These are phyloP conservation scores for Dioctria rufipes DNA, from an alignment of 2,888 invertebrate species.

Conservation along the genomic window DNA sequence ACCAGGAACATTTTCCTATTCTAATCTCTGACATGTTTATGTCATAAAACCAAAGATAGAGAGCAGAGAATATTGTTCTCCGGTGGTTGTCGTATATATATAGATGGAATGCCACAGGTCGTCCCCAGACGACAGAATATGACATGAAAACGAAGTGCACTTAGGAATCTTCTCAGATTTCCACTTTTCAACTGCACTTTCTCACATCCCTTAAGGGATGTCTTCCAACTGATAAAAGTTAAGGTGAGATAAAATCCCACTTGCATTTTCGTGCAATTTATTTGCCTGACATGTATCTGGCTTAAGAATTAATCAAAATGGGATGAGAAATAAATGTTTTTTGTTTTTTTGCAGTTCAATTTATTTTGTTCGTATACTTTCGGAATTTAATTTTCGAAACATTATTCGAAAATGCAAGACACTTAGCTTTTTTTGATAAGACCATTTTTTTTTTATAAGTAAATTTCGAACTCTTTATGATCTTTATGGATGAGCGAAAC, in stretches of 20 bases:
- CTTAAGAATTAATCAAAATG: not conserved
- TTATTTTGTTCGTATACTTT: not conserved
- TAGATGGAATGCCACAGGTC: not conserved
- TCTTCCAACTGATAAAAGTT: not conserved
- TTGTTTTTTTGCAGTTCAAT: not conserved
- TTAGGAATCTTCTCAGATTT: slow-evolving; percentile 43
- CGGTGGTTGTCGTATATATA: not conserved
- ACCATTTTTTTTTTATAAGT: not conserved
- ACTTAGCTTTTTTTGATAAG: not conserved
- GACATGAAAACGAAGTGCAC: slow-evolving; percentile 37
- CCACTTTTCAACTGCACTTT: slow-evolving; percentile 2
- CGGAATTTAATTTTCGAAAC: slow-evolving; percentile 9
- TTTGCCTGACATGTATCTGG: slow-evolving; percentile 35
- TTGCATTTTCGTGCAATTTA: slow-evolving; percentile 43
- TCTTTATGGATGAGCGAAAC: not conserved
- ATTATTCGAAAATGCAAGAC: not conserved
- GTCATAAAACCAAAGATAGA: slow-evolving; percentile 18
- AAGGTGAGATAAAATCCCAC: not conserved
- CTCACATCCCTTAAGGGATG: not conserved
- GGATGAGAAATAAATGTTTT: not conserved
- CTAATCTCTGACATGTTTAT: slow-evolving; percentile 37
- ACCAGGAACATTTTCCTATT: slow-evolving; percentile 19
- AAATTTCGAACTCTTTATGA: slow-evolving; percentile 21
- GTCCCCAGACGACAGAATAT: not conserved
- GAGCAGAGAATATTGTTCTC: not conserved